Percentiles rank a stretch among this genome's conserved stretches.
These are phyloP conservation scores for Cossypha dichroa DNA, from an alignment of 2,797 vertebrate genomes.

Conservation along the genomic window DNA sequence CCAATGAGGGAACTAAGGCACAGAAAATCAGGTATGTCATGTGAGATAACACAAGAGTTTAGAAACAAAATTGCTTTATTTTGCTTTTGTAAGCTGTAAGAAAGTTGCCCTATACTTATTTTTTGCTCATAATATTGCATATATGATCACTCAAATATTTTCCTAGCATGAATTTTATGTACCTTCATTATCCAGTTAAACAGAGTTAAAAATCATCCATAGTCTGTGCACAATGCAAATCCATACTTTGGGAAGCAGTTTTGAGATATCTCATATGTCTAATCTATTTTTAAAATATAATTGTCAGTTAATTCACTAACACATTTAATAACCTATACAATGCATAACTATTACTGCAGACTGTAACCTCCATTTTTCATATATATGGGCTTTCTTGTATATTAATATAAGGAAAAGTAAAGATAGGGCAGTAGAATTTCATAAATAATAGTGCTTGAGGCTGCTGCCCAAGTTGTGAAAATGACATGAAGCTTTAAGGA, in stretches of 20 bases:
- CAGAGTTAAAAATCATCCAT: neutral
- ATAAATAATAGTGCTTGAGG: conserved; percentile 45
- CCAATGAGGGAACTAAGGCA: neutral
- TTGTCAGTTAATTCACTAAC: neutral
- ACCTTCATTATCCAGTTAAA: neutral
- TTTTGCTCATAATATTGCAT: neutral
- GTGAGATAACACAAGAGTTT: neutral
- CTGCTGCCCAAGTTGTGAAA: conserved; percentile 32
- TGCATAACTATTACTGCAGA: neutral
- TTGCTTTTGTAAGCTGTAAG: neutral
- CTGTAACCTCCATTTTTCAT: neutral
- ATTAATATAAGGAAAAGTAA: conserved; percentile 15
- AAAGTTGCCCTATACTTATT: neutral
- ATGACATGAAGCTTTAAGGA: conserved; percentile 62
- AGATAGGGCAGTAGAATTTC: neutral
- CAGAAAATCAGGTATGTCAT: neutral
- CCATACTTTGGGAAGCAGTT: neutral
- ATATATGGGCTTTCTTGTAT: neutral
- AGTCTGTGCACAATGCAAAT: neutral
- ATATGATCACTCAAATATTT: neutral
- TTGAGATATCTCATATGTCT: neutral
- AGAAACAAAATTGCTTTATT: neutral
- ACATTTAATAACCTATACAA: neutral
- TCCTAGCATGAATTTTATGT: neutral
- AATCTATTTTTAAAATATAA: conserved; percentile 2